phyloP scores from a whole-genome alignment of 2,888 invertebrate species.

The Orchesellides sinensis region DNA sequence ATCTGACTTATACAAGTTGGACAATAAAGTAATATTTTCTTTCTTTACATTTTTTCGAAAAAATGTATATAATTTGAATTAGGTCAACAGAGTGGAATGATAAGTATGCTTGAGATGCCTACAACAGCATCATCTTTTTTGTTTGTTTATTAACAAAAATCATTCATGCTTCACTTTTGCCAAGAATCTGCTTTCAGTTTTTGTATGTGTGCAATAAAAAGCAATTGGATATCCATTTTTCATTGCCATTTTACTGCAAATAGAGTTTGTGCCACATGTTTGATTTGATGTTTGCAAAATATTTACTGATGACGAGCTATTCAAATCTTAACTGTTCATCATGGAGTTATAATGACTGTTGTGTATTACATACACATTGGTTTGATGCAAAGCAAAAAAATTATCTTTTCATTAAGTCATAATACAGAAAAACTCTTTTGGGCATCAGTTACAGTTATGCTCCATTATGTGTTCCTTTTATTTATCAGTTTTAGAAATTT shows the following conservation, averaged over 20 bases:
- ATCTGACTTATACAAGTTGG: background rate
- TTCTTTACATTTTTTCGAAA: constrained; percentile 37
- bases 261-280: constrained; percentile 20
- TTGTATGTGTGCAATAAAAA: constrained; percentile 5
- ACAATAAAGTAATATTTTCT: constrained; percentile 2
- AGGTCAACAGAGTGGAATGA: constrained; percentile 43
- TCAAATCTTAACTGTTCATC: background rate
- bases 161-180: constrained; percentile 15
- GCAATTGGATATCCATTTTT: constrained; percentile 22
- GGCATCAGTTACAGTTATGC: constrained; percentile 18
- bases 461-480: constrained; percentile 1
- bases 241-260: constrained; percentile 35
- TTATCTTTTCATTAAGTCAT: no score
- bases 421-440: background rate
- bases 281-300: constrained; percentile 24
- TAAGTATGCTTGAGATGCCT: background rate
- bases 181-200: constrained; percentile 1
- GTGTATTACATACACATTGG: background rate
- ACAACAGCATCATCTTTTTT: background rate
- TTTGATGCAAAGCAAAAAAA: constrained; percentile 9
- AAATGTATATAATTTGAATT: constrained; percentile 23
- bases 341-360: background rate
- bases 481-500: background rate
- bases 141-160: constrained; percentile 1
- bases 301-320: constrained; percentile 25